Evolutionary conservation across 64 coral and sea anemone genomes (phyloP).

Genomic region (Anthopleura sola): DNA sequence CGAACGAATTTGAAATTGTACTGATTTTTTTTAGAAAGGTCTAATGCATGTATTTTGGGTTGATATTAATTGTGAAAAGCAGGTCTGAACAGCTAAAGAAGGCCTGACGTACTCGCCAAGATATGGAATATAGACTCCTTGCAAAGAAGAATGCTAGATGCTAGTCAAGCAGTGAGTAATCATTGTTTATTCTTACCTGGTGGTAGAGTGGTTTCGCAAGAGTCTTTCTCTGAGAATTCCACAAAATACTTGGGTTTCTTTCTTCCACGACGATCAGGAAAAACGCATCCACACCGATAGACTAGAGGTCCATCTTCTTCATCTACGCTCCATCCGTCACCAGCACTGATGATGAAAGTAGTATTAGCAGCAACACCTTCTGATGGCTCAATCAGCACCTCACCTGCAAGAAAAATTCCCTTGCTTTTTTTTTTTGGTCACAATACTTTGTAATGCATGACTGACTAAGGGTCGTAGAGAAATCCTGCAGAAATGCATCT

Average conservation of each 20-base stretch:
- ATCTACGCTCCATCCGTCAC: constrained; percentile 3
- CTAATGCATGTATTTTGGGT: too few relatives aligned
- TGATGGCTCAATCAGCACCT: background rate
- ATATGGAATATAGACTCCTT: too few relatives aligned
- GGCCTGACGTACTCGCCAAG: too few relatives aligned
- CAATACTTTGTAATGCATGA: too few relatives aligned
- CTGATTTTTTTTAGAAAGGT: background rate
- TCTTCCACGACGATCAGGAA: background rate
- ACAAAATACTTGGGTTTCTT: background rate
- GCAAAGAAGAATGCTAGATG: too few relatives aligned
- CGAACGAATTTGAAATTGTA: background rate
- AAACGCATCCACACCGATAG: background rate
- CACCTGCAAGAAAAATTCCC: background rate
- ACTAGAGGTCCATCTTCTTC: background rate
- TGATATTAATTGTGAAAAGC: too few relatives aligned
- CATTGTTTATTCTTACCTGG: background rate
- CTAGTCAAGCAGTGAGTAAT: too few relatives aligned
- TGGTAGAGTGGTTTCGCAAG: background rate
- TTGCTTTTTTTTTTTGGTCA: too few relatives aligned
- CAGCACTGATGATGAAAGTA: background rate
- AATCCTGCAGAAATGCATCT: too few relatives aligned
- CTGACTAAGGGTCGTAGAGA: too few relatives aligned
- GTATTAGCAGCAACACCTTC: constrained; percentile 9
- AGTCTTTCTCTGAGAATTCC: background rate
- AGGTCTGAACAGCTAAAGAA: too few relatives aligned